Percentiles rank a stretch among this genome's conserved stretches.
These are phyloP conservation scores for Drosophila santomea DNA, from an alignment of 1,140 invertebrate species.

Conservation along the genomic window DNA sequence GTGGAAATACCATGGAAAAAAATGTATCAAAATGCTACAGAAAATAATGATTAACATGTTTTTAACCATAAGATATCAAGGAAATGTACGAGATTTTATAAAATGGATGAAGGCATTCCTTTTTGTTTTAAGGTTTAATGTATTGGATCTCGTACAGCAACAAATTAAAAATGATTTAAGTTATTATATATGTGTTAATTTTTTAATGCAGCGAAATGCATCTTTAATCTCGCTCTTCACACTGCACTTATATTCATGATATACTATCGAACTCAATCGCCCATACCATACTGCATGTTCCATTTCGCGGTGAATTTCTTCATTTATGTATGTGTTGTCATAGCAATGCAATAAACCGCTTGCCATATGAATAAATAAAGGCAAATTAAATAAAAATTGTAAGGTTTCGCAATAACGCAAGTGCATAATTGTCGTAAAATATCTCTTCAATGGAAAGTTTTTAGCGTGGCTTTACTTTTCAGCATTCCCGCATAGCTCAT, in stretches of 20 bases:
- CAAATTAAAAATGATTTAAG: not conserved
- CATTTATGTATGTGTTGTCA: conserved; percentile 41
- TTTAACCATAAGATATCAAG: not conserved
- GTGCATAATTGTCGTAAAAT: conserved; percentile 56
- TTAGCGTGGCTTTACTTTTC: conserved; percentile 8
- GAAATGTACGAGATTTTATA: not conserved
- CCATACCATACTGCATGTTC: not conserved
- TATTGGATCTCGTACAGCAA: not conserved
- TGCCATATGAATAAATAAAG: conserved; percentile 75
- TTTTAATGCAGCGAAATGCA: not conserved
- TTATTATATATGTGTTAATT: not conserved
- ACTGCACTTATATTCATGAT: conserved; percentile 5
- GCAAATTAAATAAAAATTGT: conserved; percentile 72
- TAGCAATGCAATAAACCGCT: conserved; percentile 55
- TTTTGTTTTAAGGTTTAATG: not conserved
- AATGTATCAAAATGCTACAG: not conserved
- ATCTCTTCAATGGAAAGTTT: conserved; percentile 2
- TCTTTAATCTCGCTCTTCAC: not conserved
- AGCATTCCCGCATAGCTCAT: conserved; percentile 23
- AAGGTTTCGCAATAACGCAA: conserved; percentile 49
- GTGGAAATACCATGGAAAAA: not conserved
- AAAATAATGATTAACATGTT: not conserved
- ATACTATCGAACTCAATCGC: not conserved
- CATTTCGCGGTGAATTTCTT: not conserved
- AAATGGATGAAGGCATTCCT: no score